Evolutionary conservation across 2,888 invertebrate species (phyloP).

Genomic region (Aethes cnicana): DNA sequence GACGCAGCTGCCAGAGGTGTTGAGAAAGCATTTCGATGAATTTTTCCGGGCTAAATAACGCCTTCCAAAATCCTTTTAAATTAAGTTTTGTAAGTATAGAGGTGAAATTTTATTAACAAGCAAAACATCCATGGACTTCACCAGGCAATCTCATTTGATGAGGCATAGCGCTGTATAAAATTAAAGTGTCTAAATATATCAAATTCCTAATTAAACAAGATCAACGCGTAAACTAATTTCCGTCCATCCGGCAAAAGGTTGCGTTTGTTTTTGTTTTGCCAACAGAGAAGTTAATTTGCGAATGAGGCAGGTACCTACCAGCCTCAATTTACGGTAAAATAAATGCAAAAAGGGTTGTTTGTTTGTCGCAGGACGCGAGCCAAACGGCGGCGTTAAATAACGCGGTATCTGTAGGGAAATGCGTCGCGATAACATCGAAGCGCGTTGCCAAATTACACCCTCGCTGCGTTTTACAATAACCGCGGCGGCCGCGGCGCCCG

Average conservation of each 20-base stretch:
- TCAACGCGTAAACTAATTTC: slow-evolving; percentile 19
- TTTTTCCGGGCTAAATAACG: not conserved
- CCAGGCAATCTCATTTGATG: not conserved
- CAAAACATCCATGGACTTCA: not conserved
- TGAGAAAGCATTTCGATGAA: slow-evolving; percentile 14
- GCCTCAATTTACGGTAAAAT: slow-evolving; percentile 46
- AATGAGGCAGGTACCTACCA: slow-evolving; percentile 32
- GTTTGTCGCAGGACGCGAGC: slow-evolving; percentile 48
- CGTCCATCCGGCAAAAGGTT: slow-evolving; percentile 28
- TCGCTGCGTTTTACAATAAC: slow-evolving; percentile 71
- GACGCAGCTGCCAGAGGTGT: slow-evolving; percentile 13
- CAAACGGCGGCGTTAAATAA: slow-evolving; percentile 75
- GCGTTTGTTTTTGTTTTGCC: slow-evolving; percentile 28
- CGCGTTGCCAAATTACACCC: slow-evolving; percentile 78
- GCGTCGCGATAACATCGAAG: slow-evolving; percentile 68
- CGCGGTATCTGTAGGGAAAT: slow-evolving; percentile 72
- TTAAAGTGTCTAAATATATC: slow-evolving; percentile 19
- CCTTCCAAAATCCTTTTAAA: slow-evolving; percentile 2
- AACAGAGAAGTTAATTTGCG: slow-evolving; percentile 30
- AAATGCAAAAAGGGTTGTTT: slow-evolving; percentile 45
- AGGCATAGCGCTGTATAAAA: not conserved
- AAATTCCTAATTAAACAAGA: slow-evolving; percentile 23
- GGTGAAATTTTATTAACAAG: not conserved
- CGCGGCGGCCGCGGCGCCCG: slow-evolving; percentile 31
- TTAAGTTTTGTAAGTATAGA: not conserved